phyloP scores from a whole-genome alignment of 30 jellyfish, hydroid and myxozoan genomes.

The Morbakka virulenta region DNA sequence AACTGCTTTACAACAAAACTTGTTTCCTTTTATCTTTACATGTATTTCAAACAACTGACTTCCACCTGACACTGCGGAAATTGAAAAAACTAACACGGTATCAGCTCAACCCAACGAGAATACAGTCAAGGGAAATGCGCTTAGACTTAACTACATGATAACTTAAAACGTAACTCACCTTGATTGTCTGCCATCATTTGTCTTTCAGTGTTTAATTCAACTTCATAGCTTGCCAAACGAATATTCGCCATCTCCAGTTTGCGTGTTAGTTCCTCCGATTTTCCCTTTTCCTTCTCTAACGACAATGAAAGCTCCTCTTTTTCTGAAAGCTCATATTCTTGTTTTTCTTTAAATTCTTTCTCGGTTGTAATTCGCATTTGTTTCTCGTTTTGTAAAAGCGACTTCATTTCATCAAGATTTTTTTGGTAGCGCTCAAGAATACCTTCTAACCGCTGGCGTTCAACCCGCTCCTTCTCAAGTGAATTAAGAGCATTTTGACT shows the following conservation, averaged over 20 bases:
- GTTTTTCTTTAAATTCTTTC: constrained; percentile 21
- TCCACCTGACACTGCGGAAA: too few relatives aligned
- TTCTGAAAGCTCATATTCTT: constrained; percentile 11
- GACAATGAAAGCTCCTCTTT: constrained; percentile 27
- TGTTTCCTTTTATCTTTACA: too few relatives aligned
- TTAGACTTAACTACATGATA: too few relatives aligned
- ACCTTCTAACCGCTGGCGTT: constrained; percentile 55
- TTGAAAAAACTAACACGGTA: too few relatives aligned
- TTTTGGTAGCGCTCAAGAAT: constrained; percentile 63
- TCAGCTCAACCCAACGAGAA: too few relatives aligned
- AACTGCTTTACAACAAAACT: too few relatives aligned
- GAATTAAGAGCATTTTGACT: constrained; percentile 28
- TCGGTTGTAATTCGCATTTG: constrained; percentile 44
- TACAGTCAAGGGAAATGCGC: too few relatives aligned
- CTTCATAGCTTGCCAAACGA: constrained; percentile 31
- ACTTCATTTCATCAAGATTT: constrained; percentile 62
- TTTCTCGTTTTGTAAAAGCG: constrained; percentile 54
- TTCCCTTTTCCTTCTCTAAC: constrained; percentile 13
- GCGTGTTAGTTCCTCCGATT: background rate
- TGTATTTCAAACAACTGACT: too few relatives aligned
- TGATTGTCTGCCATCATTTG: background rate
- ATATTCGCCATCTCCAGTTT: constrained; percentile 46
- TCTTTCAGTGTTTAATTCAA: constrained; percentile 17
- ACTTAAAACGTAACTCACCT: background rate
- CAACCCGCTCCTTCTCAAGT: constrained; percentile 46